Conservation (phyloP, 1,140 invertebrate species). For the Temnothorax curvispinosus region DNA sequence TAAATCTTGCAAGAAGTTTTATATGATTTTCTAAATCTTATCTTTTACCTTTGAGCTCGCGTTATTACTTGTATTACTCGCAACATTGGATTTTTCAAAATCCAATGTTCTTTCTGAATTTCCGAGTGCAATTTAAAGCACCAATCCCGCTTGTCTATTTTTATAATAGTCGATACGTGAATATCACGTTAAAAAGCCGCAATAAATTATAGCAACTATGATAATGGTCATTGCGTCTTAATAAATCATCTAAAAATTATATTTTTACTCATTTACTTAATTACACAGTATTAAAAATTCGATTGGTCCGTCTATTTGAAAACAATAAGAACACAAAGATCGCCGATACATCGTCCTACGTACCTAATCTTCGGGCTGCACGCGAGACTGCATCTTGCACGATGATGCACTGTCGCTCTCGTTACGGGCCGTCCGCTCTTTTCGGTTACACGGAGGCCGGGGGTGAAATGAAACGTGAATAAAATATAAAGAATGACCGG, state of each 20-base stretch:
- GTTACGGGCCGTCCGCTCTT: constrained; percentile 15
- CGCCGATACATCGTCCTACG: background rate
- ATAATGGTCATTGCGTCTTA: background rate
- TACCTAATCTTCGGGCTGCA: background rate
- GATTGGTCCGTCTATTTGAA: background rate
- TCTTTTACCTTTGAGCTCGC: background rate
- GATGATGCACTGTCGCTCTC: constrained; percentile 12
- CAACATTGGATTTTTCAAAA: background rate
- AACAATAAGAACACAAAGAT: background rate
- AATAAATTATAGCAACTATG: background rate
- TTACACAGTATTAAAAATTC: background rate
- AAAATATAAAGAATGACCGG: constrained; percentile 80
- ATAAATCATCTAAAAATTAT: background rate
- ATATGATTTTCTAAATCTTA: background rate
- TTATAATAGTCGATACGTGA: background rate
- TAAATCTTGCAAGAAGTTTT: constrained; percentile 3
- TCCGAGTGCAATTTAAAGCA: background rate
- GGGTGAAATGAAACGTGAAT: constrained; percentile 79
- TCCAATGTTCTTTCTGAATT: background rate
- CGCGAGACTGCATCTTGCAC: background rate
- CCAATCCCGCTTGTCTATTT: background rate
- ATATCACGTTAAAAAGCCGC: background rate
- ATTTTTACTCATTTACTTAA: background rate
- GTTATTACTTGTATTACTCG: background rate
- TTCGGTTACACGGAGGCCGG: constrained; percentile 27